phyloP scores from a whole-genome alignment of 1,140 invertebrate genomes.

The Caenorhabditis brenneri region DNA sequence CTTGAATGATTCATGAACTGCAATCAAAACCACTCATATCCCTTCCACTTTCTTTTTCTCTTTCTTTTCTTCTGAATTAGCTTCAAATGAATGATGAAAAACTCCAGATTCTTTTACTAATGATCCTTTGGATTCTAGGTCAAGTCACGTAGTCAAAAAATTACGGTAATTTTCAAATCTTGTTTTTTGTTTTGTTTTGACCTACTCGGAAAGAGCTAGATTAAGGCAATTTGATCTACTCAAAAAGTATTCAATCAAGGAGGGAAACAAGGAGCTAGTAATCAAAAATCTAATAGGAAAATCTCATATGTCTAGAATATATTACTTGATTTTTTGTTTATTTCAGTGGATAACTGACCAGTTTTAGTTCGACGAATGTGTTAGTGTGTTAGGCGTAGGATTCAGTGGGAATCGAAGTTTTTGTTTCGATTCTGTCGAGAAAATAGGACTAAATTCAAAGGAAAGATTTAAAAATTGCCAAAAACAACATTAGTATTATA shows the following conservation, averaged over 20 bases:
- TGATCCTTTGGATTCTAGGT: neutral
- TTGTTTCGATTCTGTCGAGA: no score
- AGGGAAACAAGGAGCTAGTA: neutral
- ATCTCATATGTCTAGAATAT: neutral
- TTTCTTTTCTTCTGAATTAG: no score
- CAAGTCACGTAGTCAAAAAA: neutral
- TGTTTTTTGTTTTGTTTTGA: neutral
- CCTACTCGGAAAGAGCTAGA: neutral
- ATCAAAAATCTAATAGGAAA: neutral
- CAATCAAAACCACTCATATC: slow-evolving; percentile 40
- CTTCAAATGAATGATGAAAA: no score
- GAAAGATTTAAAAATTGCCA: no score
- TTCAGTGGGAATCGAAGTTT: no score
- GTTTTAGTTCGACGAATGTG: no score
- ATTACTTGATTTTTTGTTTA: no score
- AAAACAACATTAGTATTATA: no score
- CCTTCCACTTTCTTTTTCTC: neutral
- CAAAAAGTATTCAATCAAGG: neutral
- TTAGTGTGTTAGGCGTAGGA: no score
- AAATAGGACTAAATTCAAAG: no score
- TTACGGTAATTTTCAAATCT: neutral
- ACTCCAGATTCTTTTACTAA: neutral
- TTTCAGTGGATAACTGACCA: no score
- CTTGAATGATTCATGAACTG: slow-evolving; percentile 30
- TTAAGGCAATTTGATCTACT: neutral